phyloP scores from a whole-genome alignment of 2,113 vertebrate genomes.

The Bungarus multicinctus region DNA sequence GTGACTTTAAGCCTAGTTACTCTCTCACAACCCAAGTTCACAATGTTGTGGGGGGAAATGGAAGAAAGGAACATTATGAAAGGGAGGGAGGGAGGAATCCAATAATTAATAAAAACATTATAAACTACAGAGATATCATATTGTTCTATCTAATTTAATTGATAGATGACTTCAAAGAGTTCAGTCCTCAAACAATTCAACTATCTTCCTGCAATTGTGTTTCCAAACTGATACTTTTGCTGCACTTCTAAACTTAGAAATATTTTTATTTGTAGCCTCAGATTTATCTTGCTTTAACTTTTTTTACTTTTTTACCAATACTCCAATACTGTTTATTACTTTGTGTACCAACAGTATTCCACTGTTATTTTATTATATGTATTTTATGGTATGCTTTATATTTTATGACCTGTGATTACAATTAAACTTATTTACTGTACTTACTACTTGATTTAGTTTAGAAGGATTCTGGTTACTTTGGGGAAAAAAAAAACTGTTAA shows the following conservation, averaged over 20 bases:
- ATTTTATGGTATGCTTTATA: background rate
- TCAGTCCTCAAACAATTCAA: background rate
- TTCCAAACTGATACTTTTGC: background rate
- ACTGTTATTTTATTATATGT: background rate
- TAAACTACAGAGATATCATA: background rate
- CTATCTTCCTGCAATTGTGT: background rate
- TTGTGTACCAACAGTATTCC: background rate
- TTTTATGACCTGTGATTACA: background rate
- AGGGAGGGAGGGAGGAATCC: background rate
- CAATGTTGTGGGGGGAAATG: too few species aligned
- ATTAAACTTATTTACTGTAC: background rate
- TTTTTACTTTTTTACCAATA: background rate
- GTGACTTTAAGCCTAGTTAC: too few species aligned
- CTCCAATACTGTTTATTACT: background rate
- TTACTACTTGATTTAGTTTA: background rate
- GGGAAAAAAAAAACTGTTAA: background rate
- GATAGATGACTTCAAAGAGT: background rate
- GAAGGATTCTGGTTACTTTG: background rate
- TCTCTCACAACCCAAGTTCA: too few species aligned
- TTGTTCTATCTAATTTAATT: background rate
- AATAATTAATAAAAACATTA: background rate
- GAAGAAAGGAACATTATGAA: background rate
- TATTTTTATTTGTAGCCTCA: background rate
- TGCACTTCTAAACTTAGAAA: background rate
- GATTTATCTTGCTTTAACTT: background rate